Base-by-base conservation (phyloP, 2,888 invertebrate species). In the Tolmerus cingulatus region DNA sequence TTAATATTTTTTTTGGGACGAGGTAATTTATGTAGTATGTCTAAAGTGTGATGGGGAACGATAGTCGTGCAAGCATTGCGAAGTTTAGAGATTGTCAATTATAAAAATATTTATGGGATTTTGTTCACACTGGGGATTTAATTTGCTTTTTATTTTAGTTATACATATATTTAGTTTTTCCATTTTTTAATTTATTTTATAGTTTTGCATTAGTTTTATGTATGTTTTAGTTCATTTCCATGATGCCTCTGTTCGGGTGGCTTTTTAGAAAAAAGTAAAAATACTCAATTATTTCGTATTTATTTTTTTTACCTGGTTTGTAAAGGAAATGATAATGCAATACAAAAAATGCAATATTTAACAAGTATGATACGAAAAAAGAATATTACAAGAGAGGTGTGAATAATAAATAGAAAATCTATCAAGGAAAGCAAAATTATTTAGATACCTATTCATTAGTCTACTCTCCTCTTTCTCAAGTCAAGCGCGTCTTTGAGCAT, bases 21-120 rank as follows among this genome's bases (percentile, higher is more conserved):
- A 79, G 51, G 51, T 79, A 51, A 27, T 8, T 78, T 79, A 27
- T 79, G 34, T 30, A 79, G 79, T 79, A 30, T 79, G 79, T 46
- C 51, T 79, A 55, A 79, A 51, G 51, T 27, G 27, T 30, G 46
- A 79, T 46, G 23, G 55, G 30, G 76, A 16, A 37, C 16, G 9
- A 27, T 19, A 79, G n/a, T 19, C n/a, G 79, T 79, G 27, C n/a
- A 79, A 79, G 12, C 14, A 30, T 46, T 79, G 79, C 30, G 14
- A 12, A 16, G 27, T 27, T 51, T 76, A 37, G 34, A 76, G 34
- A 76, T 76, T 51, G 79, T 79, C 79, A 79, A 79, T 79, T 79
- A 46, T 46, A 79, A 78, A 78, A 66, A n/a, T 23, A n/a, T 9
- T 27, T 66, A 23, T 27, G 2, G 16, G 27, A 16, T 27, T 79